phyloP scores from a whole-genome alignment of 1,140 invertebrate genomes.

The Gryon sp. region DNA sequence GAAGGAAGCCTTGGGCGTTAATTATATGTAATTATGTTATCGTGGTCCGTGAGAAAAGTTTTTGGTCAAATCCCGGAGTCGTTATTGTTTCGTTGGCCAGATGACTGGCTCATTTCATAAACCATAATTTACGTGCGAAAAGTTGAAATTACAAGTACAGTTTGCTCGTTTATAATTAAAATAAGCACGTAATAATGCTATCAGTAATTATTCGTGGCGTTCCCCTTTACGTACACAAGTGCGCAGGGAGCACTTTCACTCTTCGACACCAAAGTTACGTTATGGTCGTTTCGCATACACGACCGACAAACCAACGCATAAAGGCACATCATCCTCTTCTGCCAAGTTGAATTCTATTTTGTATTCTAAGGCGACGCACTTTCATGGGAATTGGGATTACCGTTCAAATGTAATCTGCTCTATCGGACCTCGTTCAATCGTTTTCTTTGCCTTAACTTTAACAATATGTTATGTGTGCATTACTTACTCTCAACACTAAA shows the following conservation, averaged over 20 bases:
- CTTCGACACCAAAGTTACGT: slow-evolving; percentile 61
- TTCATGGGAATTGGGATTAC: slow-evolving; percentile 50
- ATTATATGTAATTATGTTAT: slow-evolving; percentile 45
- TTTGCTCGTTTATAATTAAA: slow-evolving; percentile 52
- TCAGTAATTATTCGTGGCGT: slow-evolving; percentile 55
- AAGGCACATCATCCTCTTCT: slow-evolving; percentile 24
- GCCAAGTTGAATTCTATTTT: slow-evolving; percentile 17
- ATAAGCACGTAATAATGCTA: slow-evolving; percentile 53
- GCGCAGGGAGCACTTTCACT: slow-evolving; percentile 55
- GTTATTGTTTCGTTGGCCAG: slow-evolving; percentile 26
- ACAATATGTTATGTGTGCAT: no score
- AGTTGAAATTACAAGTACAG: slow-evolving; percentile 31
- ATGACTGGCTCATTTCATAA: slow-evolving; percentile 49
- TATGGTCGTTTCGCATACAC: slow-evolving; percentile 32
- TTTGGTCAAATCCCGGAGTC: not conserved
- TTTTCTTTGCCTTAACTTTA: slow-evolving; percentile 4
- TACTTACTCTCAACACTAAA: no score
- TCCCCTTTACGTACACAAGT: slow-evolving; percentile 48
- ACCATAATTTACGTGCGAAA: slow-evolving; percentile 33
- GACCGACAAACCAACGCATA: not conserved
- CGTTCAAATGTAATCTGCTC: slow-evolving; percentile 31
- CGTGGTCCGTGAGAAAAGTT: slow-evolving; percentile 28
- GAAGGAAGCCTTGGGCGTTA: slow-evolving; percentile 1
- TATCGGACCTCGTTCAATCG: slow-evolving; percentile 20
- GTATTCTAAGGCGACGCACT: slow-evolving; percentile 21